Conservation (phyloP, 2,888 invertebrate genomes). For the Cosmopolites sordidus region DNA sequence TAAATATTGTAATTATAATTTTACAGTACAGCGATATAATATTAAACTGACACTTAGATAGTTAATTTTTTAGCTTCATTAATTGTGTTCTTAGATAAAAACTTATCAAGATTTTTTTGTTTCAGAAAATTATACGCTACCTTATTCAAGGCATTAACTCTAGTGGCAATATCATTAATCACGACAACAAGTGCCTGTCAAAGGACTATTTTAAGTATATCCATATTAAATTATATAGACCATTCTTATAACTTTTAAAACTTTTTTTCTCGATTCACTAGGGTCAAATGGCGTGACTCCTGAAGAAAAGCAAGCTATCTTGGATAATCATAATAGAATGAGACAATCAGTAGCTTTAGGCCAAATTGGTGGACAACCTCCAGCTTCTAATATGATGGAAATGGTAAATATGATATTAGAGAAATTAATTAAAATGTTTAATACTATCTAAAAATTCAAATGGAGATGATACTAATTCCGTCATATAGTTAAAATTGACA, state of each 20-base stretch:
- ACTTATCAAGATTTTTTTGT: background rate
- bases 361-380: conserved; percentile 70
- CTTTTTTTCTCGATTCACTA: conserved; percentile 33
- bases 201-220: conserved; percentile 17
- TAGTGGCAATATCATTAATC: background rate
- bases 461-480: no score
- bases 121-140: background rate
- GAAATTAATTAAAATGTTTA: no score
- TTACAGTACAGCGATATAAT: no score
- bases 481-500: no score
- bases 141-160: background rate
- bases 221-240: background rate
- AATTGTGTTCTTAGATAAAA: no score
- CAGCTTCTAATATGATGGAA: conserved; percentile 82
- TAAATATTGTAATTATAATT: no score
- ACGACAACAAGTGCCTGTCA: conserved; percentile 20
- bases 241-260: background rate
- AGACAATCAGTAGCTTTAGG: conserved; percentile 77
- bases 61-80: no score
- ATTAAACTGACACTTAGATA: no score
- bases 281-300: conserved; percentile 65
- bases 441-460: no score
- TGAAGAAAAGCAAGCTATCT: conserved; percentile 69
- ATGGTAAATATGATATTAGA: no score
- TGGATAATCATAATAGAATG: conserved; percentile 76